Base-by-base conservation (phyloP, 2,888 invertebrate genomes). In the Aspidapion aeneum region DNA sequence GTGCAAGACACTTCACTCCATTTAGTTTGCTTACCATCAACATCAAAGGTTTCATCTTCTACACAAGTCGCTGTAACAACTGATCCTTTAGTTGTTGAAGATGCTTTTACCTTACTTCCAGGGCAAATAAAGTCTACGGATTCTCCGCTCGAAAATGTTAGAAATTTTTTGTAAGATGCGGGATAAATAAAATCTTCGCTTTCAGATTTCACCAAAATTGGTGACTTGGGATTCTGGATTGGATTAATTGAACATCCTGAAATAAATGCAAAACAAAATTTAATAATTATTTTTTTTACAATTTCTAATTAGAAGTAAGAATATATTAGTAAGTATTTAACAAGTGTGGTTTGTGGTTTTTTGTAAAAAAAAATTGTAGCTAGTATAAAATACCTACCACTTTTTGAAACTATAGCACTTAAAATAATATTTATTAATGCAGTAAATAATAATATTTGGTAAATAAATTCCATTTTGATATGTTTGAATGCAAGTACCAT, bases 1-100 rank as follows among this genome's bases (percentile, higher is more conserved):
- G 77, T 77, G 70, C 84, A 85, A 1, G 78, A 76, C 18, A 84
- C 74, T 1, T 75, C 74, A 7, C 78, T 77, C 69, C 84, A 84
- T 0, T 71, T 72, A 22, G 67, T 63, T 55, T 63, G 61, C 58
- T 66, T 19, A 3, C 62, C 62, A 7, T 64, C 50, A 5, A 70
- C 60, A 9, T 55, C 52, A 52, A 76, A 72, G 21, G 60, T 62
- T 2, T 61, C 63, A 21, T 67, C 71, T 3, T 72, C 67, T 16
- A 69, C 64, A 55, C 75, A 75, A 2, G 66, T 71, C 1, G 71
- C 72, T 1, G 64, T 19, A 12, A 68, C 60, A 1, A 63, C 22
- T 18, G 22, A 22, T 17, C 35, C 18, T 19, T 58, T 57, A 12
- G 22, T 58, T 20, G 20, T n/a, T 17, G 55, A 58, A 16, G 20